These are phyloP conservation scores for Ifrita kowaldi DNA, from an alignment of 2,113 vertebrate genomes.

Conservation along the genomic window DNA sequence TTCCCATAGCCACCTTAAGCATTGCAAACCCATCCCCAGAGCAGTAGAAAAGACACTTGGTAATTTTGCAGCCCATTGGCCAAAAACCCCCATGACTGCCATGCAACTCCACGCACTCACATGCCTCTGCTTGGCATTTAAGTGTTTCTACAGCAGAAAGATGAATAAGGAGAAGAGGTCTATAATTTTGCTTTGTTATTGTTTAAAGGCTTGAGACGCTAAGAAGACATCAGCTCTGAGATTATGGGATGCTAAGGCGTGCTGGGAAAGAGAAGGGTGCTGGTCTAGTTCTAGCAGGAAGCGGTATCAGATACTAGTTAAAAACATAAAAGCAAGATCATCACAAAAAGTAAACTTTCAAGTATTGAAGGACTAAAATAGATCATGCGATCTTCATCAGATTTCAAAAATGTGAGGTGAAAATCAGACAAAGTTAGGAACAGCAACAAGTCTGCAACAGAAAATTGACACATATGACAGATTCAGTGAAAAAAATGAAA, in stretches of 20 bases:
- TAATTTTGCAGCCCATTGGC: not conserved
- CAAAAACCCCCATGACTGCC: not conserved
- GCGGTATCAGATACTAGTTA: not conserved
- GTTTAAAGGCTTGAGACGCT: not conserved
- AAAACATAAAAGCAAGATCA: not conserved
- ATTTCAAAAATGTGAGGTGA: not conserved
- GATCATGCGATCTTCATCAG: not conserved
- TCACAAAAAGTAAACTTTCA: not conserved
- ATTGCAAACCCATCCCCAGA: not conserved
- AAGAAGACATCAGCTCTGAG: not conserved
- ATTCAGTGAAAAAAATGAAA: not conserved
- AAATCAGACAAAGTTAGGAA: not conserved
- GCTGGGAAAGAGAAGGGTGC: not conserved
- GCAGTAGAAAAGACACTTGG: not conserved
- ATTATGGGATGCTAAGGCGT: not conserved
- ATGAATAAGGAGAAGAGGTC: not conserved
- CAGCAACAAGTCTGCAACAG: not conserved
- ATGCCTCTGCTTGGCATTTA: not conserved
- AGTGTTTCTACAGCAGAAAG: not conserved
- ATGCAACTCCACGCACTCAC: rapidly evolving
- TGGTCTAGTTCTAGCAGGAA: not conserved
- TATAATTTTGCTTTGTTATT: not conserved
- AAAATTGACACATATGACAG: not conserved
- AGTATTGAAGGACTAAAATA: not conserved
- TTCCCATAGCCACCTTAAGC: not conserved